A percentile compares a stretch with the other conserved stretches of the same genome.
Evolutionary conservation across 2,797 vertebrate species (phyloP).

Genomic region (Sus cebifrons): DNA sequence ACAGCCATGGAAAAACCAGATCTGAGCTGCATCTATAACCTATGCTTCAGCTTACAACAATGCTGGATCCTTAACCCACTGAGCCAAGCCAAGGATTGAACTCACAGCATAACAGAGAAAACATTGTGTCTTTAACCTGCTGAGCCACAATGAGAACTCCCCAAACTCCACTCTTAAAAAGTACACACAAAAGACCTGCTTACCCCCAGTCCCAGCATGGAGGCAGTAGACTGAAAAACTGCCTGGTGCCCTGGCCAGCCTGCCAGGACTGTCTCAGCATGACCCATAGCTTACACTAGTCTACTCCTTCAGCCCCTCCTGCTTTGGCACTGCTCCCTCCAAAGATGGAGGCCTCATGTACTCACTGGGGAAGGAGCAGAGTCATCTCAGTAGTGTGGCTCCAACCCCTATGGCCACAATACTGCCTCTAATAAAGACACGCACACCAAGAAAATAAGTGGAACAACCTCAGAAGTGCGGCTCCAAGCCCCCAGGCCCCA

Average conservation of each 20-base stretch:
- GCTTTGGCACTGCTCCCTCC: neutral
- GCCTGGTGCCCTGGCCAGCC: neutral
- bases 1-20: too few species aligned
- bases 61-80: too few species aligned
- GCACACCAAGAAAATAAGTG: neutral
- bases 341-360: neutral
- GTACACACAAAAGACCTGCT: neutral
- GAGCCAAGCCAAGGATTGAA: too few species aligned
- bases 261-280: neutral
- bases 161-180: neutral
- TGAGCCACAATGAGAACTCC: too few species aligned
- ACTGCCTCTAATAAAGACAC: neutral
- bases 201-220: neutral
- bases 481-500: neutral
- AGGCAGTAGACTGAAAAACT: neutral
- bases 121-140: too few species aligned
- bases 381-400: neutral
- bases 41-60: too few species aligned
- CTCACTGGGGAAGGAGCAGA: neutral
- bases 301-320: neutral
- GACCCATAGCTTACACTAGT: neutral
- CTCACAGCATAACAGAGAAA: too few species aligned
- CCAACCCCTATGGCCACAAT: neutral
- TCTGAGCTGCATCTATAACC: too few species aligned
- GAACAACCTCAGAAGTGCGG: neutral